Conservation (phyloP, 2,888 invertebrate species). For the Gerris lacustris region DNA sequence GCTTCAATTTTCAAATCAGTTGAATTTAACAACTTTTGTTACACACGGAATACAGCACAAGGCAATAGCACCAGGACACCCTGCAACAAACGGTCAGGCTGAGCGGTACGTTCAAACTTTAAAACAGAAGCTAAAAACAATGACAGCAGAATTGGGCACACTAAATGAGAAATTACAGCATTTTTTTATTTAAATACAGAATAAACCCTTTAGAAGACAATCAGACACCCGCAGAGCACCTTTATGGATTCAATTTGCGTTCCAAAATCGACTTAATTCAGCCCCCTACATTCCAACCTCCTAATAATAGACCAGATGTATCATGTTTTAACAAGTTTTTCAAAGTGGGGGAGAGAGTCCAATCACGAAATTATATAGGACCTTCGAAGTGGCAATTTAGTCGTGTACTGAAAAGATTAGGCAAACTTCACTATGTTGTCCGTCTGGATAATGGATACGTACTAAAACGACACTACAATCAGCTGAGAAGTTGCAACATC, state of each 20-base stretch:
- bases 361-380: not conserved
- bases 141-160: not conserved
- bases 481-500: not conserved
- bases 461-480: not conserved
- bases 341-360: not conserved
- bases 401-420: not conserved
- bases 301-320: not conserved
- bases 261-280: constrained; percentile 6
- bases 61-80: constrained; percentile 12
- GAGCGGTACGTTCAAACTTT: too few species aligned
- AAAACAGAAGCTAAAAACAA: not conserved
- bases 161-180: constrained; percentile 6
- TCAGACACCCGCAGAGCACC: constrained; percentile 7
- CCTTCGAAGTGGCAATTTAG: too few species aligned
- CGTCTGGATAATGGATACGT: not conserved
- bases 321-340: not conserved
- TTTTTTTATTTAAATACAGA: constrained; percentile 6
- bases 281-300: not conserved
- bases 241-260: constrained; percentile 8
- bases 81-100: constrained; percentile 15
- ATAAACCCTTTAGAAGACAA: not conserved
- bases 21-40: constrained; percentile 4
- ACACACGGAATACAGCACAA: too few species aligned
- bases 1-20: constrained; percentile 20
- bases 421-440: not conserved